Conservation (phyloP, 2,797 vertebrate species). For the Sebastes nivosus region DNA sequence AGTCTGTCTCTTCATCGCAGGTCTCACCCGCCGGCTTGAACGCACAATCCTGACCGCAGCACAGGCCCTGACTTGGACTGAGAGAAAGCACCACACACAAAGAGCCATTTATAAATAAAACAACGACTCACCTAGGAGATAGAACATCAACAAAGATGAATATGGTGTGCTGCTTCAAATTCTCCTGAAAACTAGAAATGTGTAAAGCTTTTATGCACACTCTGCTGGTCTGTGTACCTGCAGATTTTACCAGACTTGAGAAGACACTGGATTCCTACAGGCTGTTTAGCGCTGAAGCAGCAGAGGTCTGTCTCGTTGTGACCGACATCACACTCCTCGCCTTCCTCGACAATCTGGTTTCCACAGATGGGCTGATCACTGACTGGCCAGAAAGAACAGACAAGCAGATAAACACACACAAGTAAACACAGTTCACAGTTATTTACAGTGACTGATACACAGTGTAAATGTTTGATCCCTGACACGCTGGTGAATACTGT, state of each 20-base stretch:
- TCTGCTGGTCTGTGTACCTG: conserved; percentile 74
- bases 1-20: conserved; percentile 83
- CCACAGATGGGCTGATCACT: conserved; percentile 88
- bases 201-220: not conserved
- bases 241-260: conserved; percentile 81
- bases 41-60: conserved; percentile 77
- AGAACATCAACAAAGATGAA: not conserved
- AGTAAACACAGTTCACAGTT: not conserved
- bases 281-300: conserved; percentile 80
- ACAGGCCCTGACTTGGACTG: conserved; percentile 87
- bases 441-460: conserved; percentile 4
- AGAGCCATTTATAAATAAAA: not conserved
- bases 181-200: not conserved
- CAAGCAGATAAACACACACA: conserved; percentile 18
- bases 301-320: conserved; percentile 77
- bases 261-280: conserved; percentile 72
- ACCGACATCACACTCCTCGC: conserved; percentile 87
- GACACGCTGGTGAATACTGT: not conserved
- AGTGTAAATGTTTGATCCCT: not conserved
- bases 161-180: not conserved
- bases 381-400: conserved; percentile 65
- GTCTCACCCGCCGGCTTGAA: conserved; percentile 63
- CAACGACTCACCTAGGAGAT: accelerated
- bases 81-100: conserved; percentile 2
- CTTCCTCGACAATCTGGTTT: conserved; percentile 84